Percentiles rank a stretch among this genome's conserved stretches.
phyloP scores from a whole-genome alignment of 2,888 invertebrate genomes.

The Caenorhabditis sp. region DNA sequence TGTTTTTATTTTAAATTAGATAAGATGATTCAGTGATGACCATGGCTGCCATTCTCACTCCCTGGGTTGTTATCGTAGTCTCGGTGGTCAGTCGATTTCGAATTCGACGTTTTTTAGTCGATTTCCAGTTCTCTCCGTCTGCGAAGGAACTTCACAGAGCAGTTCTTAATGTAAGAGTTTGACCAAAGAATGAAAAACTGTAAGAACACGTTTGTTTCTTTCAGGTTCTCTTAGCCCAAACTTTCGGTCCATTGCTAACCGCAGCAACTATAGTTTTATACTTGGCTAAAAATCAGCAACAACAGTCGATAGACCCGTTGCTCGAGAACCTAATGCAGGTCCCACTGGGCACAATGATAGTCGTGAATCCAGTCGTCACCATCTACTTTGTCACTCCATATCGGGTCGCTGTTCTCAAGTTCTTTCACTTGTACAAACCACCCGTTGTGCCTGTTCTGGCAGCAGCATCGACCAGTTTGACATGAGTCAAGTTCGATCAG shows the following conservation, averaged over 20 bases:
- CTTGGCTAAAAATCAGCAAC: background rate
- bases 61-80: constrained; percentile 9
- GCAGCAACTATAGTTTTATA: background rate
- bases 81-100: background rate
- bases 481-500: too few relatives aligned
- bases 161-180: background rate
- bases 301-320: background rate
- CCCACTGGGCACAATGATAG: constrained; percentile 1
- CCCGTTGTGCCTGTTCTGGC: background rate
- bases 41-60: background rate
- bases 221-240: constrained; percentile 18
- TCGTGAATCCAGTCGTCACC: constrained; percentile 34
- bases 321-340: constrained; percentile 22
- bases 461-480: background rate
- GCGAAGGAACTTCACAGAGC: constrained; percentile 11
- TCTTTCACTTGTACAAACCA: background rate
- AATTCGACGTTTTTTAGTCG: background rate
- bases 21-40: constrained; percentile 40
- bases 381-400: constrained; percentile 13
- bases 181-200: too few relatives aligned
- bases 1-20: too few relatives aligned
- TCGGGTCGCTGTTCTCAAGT: background rate
- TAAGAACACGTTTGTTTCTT: too few relatives aligned
- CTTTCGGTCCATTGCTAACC: constrained; percentile 16
- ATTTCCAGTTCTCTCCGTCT: constrained; percentile 1